Percentiles rank a stretch among this genome's conserved stretches.
phyloP scores from a whole-genome alignment of 2,888 invertebrate species.

The Synanthedon formicaeformis region DNA sequence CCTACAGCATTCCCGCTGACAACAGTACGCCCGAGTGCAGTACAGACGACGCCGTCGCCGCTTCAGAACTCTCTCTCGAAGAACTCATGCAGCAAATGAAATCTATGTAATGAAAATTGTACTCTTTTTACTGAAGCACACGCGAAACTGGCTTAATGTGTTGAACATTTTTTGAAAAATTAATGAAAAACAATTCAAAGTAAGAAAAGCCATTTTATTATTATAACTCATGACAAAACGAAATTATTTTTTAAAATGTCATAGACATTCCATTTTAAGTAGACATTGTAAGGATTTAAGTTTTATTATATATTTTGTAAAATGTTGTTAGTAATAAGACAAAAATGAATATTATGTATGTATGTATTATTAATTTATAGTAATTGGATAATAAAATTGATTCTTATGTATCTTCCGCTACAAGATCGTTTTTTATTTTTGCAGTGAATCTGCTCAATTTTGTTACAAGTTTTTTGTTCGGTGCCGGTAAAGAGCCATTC shows the following conservation, averaged over 20 bases:
- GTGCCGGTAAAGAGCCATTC: conserved; percentile 40
- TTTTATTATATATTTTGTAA: neutral
- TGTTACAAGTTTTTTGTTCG: conserved; percentile 35
- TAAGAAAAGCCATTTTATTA: too few species aligned
- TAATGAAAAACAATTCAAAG: too few species aligned
- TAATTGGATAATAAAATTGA: conserved; percentile 14
- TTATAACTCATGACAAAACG: too few species aligned
- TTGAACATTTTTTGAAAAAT: too few species aligned
- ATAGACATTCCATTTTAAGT: too few species aligned
- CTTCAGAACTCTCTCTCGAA: conserved; percentile 78
- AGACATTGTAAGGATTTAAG: neutral
- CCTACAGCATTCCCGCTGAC: conserved; percentile 77
- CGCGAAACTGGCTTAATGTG: too few species aligned
- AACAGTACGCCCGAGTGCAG: conserved; percentile 50
- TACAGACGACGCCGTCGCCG: conserved; percentile 54
- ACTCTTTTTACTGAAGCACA: too few species aligned
- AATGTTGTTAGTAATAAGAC: conserved; percentile 1
- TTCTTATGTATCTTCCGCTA: conserved; percentile 49
- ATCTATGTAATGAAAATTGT: conserved; percentile 71
- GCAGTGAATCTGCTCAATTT: conserved; percentile 37
- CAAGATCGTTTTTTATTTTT: conserved; percentile 38
- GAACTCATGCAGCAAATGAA: conserved; percentile 95
- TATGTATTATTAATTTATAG: neutral
- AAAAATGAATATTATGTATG: neutral
- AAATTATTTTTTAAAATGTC: too few species aligned